phyloP scores from a whole-genome alignment of 2,797 vertebrate species.

The Remorina albescens region DNA sequence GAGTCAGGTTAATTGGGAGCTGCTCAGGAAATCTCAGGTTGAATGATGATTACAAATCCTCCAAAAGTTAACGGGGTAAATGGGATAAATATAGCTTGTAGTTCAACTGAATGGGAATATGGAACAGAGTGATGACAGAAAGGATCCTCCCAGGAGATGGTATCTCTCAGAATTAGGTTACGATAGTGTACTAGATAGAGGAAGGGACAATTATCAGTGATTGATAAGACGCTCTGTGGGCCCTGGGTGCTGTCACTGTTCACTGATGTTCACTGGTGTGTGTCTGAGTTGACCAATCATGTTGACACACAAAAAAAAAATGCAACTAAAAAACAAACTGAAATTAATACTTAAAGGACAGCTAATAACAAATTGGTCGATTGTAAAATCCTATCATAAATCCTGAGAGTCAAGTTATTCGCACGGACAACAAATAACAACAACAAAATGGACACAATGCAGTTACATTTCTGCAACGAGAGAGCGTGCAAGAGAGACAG shows the following conservation, averaged over 20 bases:
- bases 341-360: too few relatives aligned
- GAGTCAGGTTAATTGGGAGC: constrained; percentile 84
- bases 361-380: too few relatives aligned
- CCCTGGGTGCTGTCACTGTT: constrained; percentile 35
- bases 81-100: constrained; percentile 80
- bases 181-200: constrained; percentile 70
- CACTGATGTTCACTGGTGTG: not conserved
- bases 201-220: constrained; percentile 70
- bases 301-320: too few relatives aligned
- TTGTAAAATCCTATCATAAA: too few relatives aligned
- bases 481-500: too few relatives aligned
- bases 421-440: too few relatives aligned
- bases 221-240: constrained; percentile 64
- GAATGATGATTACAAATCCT: constrained; percentile 83
- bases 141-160: constrained; percentile 73
- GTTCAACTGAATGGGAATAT: constrained; percentile 65
- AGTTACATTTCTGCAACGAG: too few relatives aligned
- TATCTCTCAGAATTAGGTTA: constrained; percentile 82
- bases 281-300: too few relatives aligned
- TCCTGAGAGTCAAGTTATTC: too few relatives aligned
- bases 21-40: constrained; percentile 82
- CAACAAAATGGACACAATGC: too few relatives aligned
- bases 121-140: constrained; percentile 66
- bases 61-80: constrained; percentile 73
- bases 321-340: too few relatives aligned